Conservation (phyloP, 2,113 vertebrate species). For the Ptyas mucosa region DNA sequence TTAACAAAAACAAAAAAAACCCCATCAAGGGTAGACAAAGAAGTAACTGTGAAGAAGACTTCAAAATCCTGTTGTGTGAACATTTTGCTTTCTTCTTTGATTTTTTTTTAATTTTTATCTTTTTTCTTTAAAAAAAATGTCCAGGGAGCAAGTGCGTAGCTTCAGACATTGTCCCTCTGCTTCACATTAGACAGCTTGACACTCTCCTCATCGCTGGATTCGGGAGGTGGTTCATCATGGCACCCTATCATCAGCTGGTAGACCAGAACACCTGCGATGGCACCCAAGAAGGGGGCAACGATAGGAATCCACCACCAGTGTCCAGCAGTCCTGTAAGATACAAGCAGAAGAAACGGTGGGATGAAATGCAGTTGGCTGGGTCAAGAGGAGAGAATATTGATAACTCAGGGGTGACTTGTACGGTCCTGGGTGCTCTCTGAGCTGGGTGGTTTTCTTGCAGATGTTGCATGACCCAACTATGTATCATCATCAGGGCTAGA, state of each 20-base stretch:
- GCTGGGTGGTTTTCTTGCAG: background rate
- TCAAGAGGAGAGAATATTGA: background rate
- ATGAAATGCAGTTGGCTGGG: too few species aligned
- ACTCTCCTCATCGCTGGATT: conserved; percentile 68
- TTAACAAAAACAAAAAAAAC: background rate
- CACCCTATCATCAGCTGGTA: conserved; percentile 94
- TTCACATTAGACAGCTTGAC: conserved; percentile 80
- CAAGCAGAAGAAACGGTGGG: background rate
- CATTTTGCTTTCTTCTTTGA: conserved; percentile 29
- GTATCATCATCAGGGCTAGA: background rate
- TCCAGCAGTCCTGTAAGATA: conserved; percentile 60
- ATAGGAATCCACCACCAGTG: conserved; percentile 94
- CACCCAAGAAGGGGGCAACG: conserved; percentile 85
- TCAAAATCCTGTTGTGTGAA: conserved; percentile 41
- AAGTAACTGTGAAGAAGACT: background rate
- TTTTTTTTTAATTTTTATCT: conserved; percentile 25
- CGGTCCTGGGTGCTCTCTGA: background rate
- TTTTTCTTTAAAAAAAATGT: conserved; percentile 23
- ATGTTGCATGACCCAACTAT: background rate
- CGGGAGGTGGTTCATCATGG: conserved; percentile 78
- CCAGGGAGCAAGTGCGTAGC: background rate
- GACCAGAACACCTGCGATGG: conserved; percentile 78
- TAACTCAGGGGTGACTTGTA: background rate
- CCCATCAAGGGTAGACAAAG: background rate
- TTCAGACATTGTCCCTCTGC: conserved; percentile 76